phyloP scores from a whole-genome alignment of 1,140 invertebrate species.

The Drosophila sproati region DNA sequence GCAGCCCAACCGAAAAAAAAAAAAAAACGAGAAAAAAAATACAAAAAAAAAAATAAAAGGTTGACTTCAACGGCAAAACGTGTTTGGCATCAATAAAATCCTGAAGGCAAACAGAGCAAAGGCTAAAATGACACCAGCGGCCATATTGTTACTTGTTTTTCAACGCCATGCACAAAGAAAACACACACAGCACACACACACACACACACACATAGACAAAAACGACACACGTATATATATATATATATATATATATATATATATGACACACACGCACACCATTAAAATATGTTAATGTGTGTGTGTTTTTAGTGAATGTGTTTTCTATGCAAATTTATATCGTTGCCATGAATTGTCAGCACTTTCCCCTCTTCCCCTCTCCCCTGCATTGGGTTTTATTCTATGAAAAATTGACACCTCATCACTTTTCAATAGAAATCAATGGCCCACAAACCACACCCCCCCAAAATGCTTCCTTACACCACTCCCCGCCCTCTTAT shows the following conservation, averaged over 20 bases:
- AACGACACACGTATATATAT: not conserved
- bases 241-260: too few relatives aligned
- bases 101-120: constrained; percentile 59
- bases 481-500: not conserved
- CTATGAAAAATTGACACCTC: constrained; percentile 72
- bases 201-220: not conserved
- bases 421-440: constrained; percentile 67
- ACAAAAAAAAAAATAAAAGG: constrained; percentile 33
- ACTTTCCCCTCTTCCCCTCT: not conserved
- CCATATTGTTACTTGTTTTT: constrained; percentile 58
- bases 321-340: constrained; percentile 67
- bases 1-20: constrained; percentile 11
- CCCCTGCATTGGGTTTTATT: constrained; percentile 42
- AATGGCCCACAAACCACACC: constrained; percentile 22
- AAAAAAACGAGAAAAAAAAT: constrained; percentile 1
- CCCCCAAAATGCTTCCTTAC: too few relatives aligned
- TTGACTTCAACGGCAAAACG: constrained; percentile 61
- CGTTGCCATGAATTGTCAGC: constrained; percentile 21
- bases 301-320: constrained; percentile 55
- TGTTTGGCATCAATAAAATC: constrained; percentile 70
- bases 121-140: constrained; percentile 72
- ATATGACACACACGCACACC: constrained; percentile 10
- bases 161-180: constrained; percentile 7
- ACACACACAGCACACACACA: not conserved
- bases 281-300: constrained; percentile 70